These are phyloP conservation scores for Scotopteryx bipunctaria DNA, from an alignment of 2,888 invertebrate genomes.

Conservation along the genomic window DNA sequence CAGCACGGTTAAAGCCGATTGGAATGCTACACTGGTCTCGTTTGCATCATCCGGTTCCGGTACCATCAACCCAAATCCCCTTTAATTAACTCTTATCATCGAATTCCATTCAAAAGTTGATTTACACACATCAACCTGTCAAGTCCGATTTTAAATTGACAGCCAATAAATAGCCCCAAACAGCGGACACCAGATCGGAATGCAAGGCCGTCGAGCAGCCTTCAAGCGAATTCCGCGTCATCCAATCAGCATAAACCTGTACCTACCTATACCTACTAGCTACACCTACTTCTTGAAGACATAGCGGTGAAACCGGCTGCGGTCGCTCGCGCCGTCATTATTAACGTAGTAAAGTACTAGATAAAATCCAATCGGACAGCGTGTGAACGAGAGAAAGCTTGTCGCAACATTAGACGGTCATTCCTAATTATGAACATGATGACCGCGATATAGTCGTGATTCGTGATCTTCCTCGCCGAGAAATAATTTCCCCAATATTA, in stretches of 20 bases:
- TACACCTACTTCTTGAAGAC: neutral
- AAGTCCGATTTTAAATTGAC: conserved; percentile 53
- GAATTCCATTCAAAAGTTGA: conserved; percentile 39
- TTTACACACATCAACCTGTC: conserved; percentile 52
- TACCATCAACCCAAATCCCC: conserved; percentile 30
- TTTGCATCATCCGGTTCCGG: conserved; percentile 18
- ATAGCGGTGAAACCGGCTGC: conserved; percentile 73
- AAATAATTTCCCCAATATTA: too few species aligned
- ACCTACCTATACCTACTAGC: conserved; percentile 47
- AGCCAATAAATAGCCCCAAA: conserved; percentile 64
- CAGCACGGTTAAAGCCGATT: too few species aligned
- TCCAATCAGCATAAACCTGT: conserved; percentile 75
- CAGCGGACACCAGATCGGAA: conserved; percentile 65
- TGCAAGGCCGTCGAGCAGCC: conserved; percentile 75
- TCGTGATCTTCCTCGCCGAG: too few species aligned
- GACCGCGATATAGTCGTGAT: too few species aligned
- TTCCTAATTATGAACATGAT: too few species aligned
- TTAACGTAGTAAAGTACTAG: conserved; percentile 79
- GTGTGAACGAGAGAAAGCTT: conserved; percentile 82
- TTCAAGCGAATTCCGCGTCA: conserved; percentile 70
- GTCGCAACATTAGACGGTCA: conserved; percentile 73
- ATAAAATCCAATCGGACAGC: conserved; percentile 78
- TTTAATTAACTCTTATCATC: conserved; percentile 33
- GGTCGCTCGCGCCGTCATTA: conserved; percentile 65
- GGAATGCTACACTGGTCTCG: too few species aligned